Evolutionary conservation across 2,113 vertebrate genomes (phyloP).

Genomic region (Serilophus lunatus): DNA sequence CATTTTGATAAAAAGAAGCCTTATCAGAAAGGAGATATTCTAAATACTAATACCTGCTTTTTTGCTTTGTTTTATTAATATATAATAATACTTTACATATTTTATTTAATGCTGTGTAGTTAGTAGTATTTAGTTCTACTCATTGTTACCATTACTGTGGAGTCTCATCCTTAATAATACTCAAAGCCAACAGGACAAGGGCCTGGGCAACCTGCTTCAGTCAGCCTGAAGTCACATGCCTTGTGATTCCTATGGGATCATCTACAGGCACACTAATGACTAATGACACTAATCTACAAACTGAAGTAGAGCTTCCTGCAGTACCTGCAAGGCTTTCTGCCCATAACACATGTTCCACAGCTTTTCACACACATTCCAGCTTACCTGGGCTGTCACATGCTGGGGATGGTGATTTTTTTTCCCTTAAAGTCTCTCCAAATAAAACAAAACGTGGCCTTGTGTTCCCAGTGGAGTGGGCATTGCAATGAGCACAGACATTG

Average conservation of each 20-base stretch:
- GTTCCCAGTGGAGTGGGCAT: neutral
- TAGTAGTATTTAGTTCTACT: neutral
- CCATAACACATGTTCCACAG: rapidly evolving
- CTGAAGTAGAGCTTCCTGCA: neutral
- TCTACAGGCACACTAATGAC: neutral
- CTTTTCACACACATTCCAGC: neutral
- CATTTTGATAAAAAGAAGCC: neutral
- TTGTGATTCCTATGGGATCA: neutral
- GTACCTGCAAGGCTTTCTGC: neutral
- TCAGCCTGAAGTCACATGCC: neutral
- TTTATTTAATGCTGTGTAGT: neutral
- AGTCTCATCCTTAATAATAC: neutral
- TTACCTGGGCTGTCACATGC: neutral
- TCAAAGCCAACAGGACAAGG: neutral
- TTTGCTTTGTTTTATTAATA: neutral
- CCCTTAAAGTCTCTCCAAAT: neutral
- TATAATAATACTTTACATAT: neutral
- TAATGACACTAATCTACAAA: too few relatives aligned
- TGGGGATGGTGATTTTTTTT: neutral
- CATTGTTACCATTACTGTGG: neutral
- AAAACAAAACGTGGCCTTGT: neutral
- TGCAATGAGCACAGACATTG: neutral
- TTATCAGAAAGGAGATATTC: neutral
- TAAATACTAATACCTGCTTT: neutral
- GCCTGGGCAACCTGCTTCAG: neutral